phyloP scores from a whole-genome alignment of 2,113 vertebrate species.

The Tylochromis polylepis region DNA sequence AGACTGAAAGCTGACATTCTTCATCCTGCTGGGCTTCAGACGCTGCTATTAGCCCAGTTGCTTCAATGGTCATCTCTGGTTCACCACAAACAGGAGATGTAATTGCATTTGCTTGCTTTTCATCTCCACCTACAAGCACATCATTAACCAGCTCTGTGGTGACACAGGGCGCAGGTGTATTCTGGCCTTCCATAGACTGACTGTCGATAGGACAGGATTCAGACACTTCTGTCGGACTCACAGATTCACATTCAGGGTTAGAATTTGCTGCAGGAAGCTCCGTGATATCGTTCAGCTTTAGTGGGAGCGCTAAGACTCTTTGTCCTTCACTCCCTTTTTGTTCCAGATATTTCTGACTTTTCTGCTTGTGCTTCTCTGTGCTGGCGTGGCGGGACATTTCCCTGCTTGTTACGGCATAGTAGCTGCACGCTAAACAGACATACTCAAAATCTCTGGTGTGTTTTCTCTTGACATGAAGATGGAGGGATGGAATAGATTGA shows the following conservation, averaged over 20 bases:
- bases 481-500: constrained; percentile 84
- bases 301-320: neutral
- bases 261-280: neutral
- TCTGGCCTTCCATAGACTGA: neutral
- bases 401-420: constrained; percentile 87
- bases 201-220: neutral
- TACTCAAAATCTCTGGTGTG: constrained; percentile 92
- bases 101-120: neutral
- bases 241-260: neutral
- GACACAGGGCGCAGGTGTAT: neutral
- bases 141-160: neutral
- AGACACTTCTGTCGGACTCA: neutral
- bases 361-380: constrained; percentile 91
- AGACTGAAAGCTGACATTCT: neutral
- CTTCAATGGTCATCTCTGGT: neutral
- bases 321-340: neutral
- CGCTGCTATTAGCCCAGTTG: neutral
- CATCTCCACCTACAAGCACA: neutral
- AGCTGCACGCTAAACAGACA: constrained; percentile 91
- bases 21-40: constrained; percentile 7
- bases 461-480: constrained; percentile 87
- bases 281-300: neutral
- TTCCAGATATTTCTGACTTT: constrained; percentile 77
- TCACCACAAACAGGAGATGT: neutral
- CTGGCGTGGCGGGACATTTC: constrained; percentile 91